Conservation (phyloP, 1,140 invertebrate genomes). For the Drosophila saltans region DNA sequence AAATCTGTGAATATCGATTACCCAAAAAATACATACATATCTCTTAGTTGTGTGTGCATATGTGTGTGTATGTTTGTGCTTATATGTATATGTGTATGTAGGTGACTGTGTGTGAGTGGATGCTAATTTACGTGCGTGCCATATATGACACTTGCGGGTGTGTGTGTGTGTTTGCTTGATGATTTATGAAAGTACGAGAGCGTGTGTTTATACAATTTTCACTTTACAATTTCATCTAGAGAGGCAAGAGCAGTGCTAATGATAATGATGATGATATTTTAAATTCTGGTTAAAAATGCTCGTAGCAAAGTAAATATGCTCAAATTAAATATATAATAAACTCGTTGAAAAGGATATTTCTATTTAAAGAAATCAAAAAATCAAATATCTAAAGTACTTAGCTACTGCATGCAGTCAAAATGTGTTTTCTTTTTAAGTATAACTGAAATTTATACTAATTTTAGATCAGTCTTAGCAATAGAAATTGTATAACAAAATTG, state of each 20-base stretch:
- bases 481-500: no score
- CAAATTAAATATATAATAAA: no score
- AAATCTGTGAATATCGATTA: constrained; percentile 64
- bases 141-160: constrained; percentile 24
- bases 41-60: constrained; percentile 29
- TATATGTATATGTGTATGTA: constrained; percentile 27
- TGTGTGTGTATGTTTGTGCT: constrained; percentile 28
- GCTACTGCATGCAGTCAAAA: no score
- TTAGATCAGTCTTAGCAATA: no score
- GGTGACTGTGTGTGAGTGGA: background rate
- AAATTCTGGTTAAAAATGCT: background rate
- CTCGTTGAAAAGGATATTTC: no score
- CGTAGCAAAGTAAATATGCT: no score
- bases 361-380: no score
- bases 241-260: background rate
- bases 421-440: no score
- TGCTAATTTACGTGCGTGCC: constrained; percentile 29
- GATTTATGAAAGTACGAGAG: constrained; percentile 30
- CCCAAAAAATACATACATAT: constrained; percentile 21
- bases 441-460: no score
- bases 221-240: constrained; percentile 10
- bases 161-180: constrained; percentile 12
- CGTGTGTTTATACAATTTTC: constrained; percentile 32
- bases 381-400: no score
- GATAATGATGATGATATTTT: background rate